Evolutionary conservation across 2,888 invertebrate species (phyloP), one percentile per base, ranked within the genome.

Genomic region (Crepidodera aurea): DNA sequence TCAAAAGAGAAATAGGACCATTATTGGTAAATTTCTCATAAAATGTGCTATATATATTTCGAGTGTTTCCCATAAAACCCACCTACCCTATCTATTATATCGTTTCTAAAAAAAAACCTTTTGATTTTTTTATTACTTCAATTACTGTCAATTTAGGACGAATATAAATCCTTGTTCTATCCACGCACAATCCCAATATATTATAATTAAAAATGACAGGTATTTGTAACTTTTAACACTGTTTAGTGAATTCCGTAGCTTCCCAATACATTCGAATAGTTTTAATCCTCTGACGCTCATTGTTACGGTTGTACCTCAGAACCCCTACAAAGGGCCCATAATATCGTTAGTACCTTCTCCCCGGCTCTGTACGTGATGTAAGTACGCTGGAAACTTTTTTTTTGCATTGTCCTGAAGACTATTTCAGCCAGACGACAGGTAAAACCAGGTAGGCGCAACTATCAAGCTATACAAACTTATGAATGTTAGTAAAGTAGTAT

Each of bases 361-460:
- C 39, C 39, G 22, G 12, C 25, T 53, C 51, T 53, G 51, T 53
- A 40, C 51, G 39, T 53, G 39, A 40, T 53, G 39, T 39, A 40
- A 40, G 51, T 53, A 53, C 39, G 15, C 27, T 27, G 22, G 6
- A 53, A 53, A 62, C 50, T 62, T 65, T 62, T 60, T 65, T 56
- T 50, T 60, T 60, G 40, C 56, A 55, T 60, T 55, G 59, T 54
- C 58, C 55, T 44, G 18, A 44, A 55, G 62, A 48, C 50, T 25
- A 22, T 44, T 57, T 55, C 19, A 58, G 54, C n/a, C 40, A 40
- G 40, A 56, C 66, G 61, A 66, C 64, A 66, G 66, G 66, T 66
- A 66, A 66, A 66, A 58, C 66, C 64, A 66, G 66, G 66, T 66
- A 66, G 64, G 61, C 60, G 51, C 55, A 60, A 59, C 66, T 60